Evolutionary conservation across 1,140 invertebrate species (phyloP).

Genomic region (Eueides isabella): DNA sequence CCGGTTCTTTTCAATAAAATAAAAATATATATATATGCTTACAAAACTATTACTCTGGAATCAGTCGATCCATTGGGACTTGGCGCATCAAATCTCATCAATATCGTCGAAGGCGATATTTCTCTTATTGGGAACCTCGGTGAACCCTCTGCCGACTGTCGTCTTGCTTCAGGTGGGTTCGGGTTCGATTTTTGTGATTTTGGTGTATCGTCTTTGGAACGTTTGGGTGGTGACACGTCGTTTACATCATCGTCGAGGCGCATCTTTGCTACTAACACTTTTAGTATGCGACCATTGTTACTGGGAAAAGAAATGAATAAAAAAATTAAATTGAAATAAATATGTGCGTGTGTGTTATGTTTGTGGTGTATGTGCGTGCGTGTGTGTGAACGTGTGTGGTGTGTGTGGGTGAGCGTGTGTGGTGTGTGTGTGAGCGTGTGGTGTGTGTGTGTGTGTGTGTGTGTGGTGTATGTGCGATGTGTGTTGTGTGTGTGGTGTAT

Average conservation of each 20-base stretch:
- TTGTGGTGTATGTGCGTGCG: too few species aligned
- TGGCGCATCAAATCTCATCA: conserved; percentile 59
- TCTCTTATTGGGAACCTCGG: conserved; percentile 23
- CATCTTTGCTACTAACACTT: conserved; percentile 66
- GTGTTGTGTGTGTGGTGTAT: too few species aligned
- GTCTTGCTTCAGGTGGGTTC: not conserved
- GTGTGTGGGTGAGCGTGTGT: too few species aligned
- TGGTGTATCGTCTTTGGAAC: conserved; percentile 18
- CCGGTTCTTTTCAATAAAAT: too few species aligned
- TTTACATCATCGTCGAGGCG: conserved; percentile 46
- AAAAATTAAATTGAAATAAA: too few species aligned
- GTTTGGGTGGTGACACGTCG: conserved; percentile 39
- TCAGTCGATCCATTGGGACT: conserved; percentile 68
- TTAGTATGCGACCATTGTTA: conserved; percentile 56
- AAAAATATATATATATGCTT: too few species aligned
- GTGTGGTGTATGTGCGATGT: too few species aligned
- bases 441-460: too few species aligned
- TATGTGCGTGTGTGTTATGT: too few species aligned
- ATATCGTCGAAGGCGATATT: conserved; percentile 26
- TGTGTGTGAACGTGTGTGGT: too few species aligned
- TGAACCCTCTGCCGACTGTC: conserved; percentile 19
- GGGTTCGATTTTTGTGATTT: not conserved
- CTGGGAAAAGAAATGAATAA: conserved; percentile 32
- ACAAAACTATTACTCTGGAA: conserved; percentile 58
- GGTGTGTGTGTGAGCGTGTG: too few species aligned